Conservation (phyloP, 2,888 invertebrate species). For the Eilema sororculum region DNA sequence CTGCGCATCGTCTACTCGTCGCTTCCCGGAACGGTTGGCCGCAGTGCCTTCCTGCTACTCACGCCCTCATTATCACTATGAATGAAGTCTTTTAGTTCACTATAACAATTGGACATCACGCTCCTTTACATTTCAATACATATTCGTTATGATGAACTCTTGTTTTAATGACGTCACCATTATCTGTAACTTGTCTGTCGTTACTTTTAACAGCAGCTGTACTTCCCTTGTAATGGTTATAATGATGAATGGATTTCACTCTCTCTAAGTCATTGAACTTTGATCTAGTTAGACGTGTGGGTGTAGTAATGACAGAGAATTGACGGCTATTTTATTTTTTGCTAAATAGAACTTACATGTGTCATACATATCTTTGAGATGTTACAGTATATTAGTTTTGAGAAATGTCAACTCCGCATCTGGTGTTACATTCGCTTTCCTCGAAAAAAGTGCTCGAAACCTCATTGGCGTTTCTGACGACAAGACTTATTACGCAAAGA, state of each 20-base stretch:
- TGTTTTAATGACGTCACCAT: conserved; percentile 67
- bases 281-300: conserved; percentile 78
- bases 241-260: conserved; percentile 82
- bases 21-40: conserved; percentile 81
- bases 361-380: conserved; percentile 43
- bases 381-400: conserved; percentile 24
- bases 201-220: conserved; percentile 68
- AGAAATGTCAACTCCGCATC: conserved; percentile 29
- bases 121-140: conserved; percentile 49
- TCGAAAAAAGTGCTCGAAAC: conserved; percentile 17
- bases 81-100: conserved; percentile 66
- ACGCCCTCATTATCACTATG: conserved; percentile 72
- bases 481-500: conserved; percentile 20
- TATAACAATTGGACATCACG: conserved; percentile 52
- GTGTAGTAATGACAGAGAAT: conserved; percentile 71
- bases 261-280: conserved; percentile 80
- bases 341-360: conserved; percentile 50
- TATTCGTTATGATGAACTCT: conserved; percentile 64
- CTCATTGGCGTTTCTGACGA: conserved; percentile 24
- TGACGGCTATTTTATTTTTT: conserved; percentile 53
- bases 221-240: conserved; percentile 75
- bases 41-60: conserved; percentile 74
- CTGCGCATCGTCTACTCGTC: conserved; percentile 77
- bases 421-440: conserved; percentile 21
- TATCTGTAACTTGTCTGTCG: conserved; percentile 70